Evolutionary conservation across 2,888 invertebrate species (phyloP).

Genomic region (Macrosoma leucophasiata): DNA sequence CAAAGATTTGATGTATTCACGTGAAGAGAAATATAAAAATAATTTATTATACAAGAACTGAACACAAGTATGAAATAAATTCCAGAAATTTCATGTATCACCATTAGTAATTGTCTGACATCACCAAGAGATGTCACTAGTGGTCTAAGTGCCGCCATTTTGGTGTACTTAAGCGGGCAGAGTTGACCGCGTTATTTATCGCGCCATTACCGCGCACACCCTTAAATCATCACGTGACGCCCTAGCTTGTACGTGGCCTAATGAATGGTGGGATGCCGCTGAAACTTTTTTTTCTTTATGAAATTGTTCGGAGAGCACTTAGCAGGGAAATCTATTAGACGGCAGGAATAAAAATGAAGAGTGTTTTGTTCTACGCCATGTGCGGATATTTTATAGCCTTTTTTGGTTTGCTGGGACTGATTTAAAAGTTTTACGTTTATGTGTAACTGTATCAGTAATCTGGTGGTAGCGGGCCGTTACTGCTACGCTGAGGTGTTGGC

Average conservation of each 20-base stretch:
- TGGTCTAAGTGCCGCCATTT: conserved; percentile 60
- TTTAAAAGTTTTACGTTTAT: no score
- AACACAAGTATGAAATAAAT: no score
- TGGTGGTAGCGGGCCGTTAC: no score
- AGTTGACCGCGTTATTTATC: conserved; percentile 72
- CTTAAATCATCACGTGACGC: conserved; percentile 74
- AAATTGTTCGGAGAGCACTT: conserved; percentile 67
- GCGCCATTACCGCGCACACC: conserved; percentile 69
- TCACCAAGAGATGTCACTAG: conserved; percentile 54
- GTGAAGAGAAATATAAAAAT: no score
- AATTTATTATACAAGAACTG: no score
- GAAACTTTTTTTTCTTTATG: conserved; percentile 63
- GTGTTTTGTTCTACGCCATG: conserved; percentile 26
- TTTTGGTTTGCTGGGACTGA: no score
- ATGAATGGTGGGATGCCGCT: conserved; percentile 62
- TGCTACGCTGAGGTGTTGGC: no score
- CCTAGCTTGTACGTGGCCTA: conserved; percentile 59
- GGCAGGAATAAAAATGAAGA: conserved; percentile 38
- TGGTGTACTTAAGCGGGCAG: conserved; percentile 49
- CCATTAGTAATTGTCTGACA: conserved; percentile 28
- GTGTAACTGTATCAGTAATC: no score
- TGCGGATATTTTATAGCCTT: conserved; percentile 11
- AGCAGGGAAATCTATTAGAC: conserved; percentile 63
- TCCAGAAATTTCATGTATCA: no score
- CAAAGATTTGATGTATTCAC: no score